These are phyloP conservation scores for Apamea anceps DNA, from an alignment of 2,888 invertebrate species.

Conservation along the genomic window DNA sequence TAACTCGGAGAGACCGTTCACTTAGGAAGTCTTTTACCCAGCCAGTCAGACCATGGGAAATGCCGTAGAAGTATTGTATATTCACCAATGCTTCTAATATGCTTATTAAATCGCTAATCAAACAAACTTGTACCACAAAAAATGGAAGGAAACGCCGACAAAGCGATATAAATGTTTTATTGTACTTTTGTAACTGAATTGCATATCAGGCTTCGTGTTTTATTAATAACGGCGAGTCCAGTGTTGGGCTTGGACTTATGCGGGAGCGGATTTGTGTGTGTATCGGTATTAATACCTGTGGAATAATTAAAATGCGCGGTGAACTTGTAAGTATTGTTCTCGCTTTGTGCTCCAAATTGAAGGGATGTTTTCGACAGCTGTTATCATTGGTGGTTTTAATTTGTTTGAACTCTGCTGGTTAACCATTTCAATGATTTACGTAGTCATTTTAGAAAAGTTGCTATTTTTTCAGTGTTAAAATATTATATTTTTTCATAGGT, in stretches of 20 bases:
- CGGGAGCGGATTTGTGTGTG: slow-evolving; percentile 31
- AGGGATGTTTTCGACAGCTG: not conserved
- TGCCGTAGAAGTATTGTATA: too few relatives aligned
- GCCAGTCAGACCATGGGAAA: too few relatives aligned
- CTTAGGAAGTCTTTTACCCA: too few relatives aligned
- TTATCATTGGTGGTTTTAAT: not conserved
- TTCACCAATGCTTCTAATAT: not conserved
- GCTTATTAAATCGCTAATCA: slow-evolving; percentile 17
- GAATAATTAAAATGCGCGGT: slow-evolving; percentile 48
- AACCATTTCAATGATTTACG: not conserved
- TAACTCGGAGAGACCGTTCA: too few relatives aligned
- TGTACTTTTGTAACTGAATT: slow-evolving; percentile 73
- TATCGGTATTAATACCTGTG: slow-evolving; percentile 52
- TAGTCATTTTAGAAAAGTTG: not conserved
- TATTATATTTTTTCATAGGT: not conserved
- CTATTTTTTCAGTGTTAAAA: not conserved
- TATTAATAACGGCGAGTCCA: slow-evolving; percentile 61
- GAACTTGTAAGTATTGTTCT: slow-evolving; percentile 23
- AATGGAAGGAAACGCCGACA: slow-evolving; percentile 71
- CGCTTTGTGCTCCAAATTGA: slow-evolving; percentile 38
- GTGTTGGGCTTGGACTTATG: slow-evolving; percentile 45
- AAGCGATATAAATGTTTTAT: slow-evolving; percentile 77
- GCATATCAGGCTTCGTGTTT: slow-evolving; percentile 69
- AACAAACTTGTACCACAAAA: slow-evolving; percentile 59
- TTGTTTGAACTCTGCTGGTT: not conserved